Percentiles rank a stretch among this genome's conserved stretches.
Evolutionary conservation across 2,797 vertebrate species (phyloP).

Genomic region (Paedocypris micromegethes): DNA sequence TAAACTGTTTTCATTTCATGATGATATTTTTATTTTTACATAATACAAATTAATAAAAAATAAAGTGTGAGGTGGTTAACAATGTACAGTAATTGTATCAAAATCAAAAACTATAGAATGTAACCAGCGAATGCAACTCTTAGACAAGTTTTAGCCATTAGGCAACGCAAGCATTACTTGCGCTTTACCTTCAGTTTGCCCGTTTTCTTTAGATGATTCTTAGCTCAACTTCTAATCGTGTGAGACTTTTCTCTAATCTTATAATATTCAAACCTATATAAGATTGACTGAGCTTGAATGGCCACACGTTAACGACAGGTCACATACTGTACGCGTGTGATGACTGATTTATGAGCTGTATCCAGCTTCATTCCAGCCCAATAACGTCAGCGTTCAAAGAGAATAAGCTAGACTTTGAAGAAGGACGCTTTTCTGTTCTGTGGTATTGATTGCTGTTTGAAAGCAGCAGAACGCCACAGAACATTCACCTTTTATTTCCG

Average conservation of each 20-base stretch:
- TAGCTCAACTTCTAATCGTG: too few species aligned
- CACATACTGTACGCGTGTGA: slow-evolving; percentile 3
- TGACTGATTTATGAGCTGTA: slow-evolving; percentile 37
- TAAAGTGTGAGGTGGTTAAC: slow-evolving; percentile 17
- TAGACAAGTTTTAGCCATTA: too few species aligned
- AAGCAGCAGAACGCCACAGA: slow-evolving; percentile 22
- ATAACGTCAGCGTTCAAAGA: slow-evolving; percentile 35
- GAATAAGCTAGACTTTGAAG: slow-evolving; percentile 43
- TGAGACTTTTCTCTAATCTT: too few species aligned
- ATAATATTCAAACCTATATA: too few species aligned
- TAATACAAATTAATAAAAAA: slow-evolving; percentile 20
- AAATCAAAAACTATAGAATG: too few species aligned
- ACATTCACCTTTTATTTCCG: slow-evolving; percentile 34
- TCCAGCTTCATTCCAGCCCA: slow-evolving; percentile 28
- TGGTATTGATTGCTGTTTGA: slow-evolving; percentile 37
- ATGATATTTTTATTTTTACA: slow-evolving; percentile 18
- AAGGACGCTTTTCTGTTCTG: slow-evolving; percentile 20
- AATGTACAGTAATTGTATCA: background rate
- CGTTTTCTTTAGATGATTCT: too few species aligned
- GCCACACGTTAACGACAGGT: background rate
- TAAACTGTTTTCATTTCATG: slow-evolving; percentile 29
- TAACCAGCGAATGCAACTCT: too few species aligned
- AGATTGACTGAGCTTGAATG: background rate
- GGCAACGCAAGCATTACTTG: too few species aligned
- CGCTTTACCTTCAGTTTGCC: too few species aligned